Conservation (phyloP, 1,140 invertebrate species). For the Frieseomelitta varia region DNA sequence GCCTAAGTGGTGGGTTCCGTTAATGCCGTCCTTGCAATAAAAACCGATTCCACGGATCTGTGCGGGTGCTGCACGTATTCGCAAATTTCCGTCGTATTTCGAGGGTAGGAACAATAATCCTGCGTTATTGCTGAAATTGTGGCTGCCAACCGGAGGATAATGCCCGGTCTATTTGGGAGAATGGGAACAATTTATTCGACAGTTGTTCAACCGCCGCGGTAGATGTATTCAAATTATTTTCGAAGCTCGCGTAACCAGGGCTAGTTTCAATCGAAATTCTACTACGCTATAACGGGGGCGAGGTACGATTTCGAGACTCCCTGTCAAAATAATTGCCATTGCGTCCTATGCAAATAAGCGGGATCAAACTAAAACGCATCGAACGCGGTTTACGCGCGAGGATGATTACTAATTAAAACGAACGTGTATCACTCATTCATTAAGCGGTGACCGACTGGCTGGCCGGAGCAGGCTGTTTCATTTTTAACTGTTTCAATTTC, state of each 20-base stretch:
- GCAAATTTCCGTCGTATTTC: constrained; percentile 23
- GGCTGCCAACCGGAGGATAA: constrained; percentile 8
- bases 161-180: neutral
- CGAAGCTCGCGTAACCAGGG: neutral
- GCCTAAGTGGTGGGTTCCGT: neutral
- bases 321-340: constrained; percentile 5
- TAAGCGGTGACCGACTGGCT: neutral
- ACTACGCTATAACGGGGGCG: no score
- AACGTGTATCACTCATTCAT: neutral
- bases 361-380: no score
- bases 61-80: neutral
- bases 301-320: neutral
- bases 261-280: neutral
- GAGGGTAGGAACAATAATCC: neutral
- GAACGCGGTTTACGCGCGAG: no score
- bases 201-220: constrained; percentile 1
- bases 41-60: constrained; percentile 12
- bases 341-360: no score
- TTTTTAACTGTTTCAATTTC: constrained; percentile 19
- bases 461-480: neutral
- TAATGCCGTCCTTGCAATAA: constrained; percentile 1
- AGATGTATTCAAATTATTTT: constrained; percentile 24
- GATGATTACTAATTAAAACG: constrained; percentile 25
- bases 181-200: constrained; percentile 29
- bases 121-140: constrained; percentile 33